phyloP scores from a whole-genome alignment of 2,797 vertebrate genomes.

The Cacajao melanocephalus region DNA sequence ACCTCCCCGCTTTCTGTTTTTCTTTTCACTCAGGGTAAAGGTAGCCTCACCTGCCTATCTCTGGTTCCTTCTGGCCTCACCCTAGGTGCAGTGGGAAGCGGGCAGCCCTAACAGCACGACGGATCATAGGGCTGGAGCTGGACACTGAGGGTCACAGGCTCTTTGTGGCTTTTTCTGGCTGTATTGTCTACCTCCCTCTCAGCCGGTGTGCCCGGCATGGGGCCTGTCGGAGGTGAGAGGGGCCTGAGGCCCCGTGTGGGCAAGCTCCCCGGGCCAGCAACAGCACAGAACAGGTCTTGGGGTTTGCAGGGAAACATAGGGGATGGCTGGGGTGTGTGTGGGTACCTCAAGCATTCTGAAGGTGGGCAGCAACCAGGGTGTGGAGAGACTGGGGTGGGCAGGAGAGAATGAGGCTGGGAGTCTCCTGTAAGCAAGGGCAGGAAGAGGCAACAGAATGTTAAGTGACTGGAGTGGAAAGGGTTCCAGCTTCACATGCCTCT shows the following conservation, averaged over 20 bases:
- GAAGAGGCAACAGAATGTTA: slow-evolving; percentile 62
- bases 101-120: slow-evolving; percentile 85
- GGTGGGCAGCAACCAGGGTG: background rate
- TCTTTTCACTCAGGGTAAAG: background rate
- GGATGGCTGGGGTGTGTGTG: background rate
- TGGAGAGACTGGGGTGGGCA: background rate
- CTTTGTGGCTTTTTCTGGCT: slow-evolving; percentile 93
- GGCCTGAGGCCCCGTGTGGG: background rate
- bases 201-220: slow-evolving; percentile 89
- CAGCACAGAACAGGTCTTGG: background rate
- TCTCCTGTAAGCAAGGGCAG: background rate
- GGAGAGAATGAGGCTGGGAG: background rate
- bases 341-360: background rate
- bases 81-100: slow-evolving; percentile 88
- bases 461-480: background rate
- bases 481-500: slow-evolving; percentile 37
- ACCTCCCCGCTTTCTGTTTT: background rate
- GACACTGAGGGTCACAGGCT: slow-evolving; percentile 91
- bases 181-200: slow-evolving; percentile 90
- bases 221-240: slow-evolving; percentile 90
- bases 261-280: background rate
- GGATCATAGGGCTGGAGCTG: slow-evolving; percentile 90
- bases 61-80: background rate
- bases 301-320: background rate
- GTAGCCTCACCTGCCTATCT: background rate